Conservation (phyloP, 2,888 invertebrate genomes). For the Alcis repandata region DNA sequence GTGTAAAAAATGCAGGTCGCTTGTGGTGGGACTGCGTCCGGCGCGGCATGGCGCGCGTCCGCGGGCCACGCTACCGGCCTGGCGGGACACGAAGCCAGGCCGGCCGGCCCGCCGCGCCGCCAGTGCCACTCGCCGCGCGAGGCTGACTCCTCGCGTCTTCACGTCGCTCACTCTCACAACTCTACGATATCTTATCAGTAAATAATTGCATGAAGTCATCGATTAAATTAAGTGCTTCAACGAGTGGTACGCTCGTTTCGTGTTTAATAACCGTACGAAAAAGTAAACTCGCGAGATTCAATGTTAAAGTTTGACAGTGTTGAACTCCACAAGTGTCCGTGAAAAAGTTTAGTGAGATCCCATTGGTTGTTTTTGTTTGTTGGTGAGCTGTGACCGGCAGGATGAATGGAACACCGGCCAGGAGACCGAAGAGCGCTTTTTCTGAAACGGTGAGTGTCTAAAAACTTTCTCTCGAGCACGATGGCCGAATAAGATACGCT, state of each 20-base stretch:
- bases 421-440: slow-evolving; percentile 82
- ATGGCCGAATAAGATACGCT: slow-evolving; percentile 46
- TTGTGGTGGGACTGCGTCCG: slow-evolving; percentile 6
- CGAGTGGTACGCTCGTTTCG: slow-evolving; percentile 42
- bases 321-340: slow-evolving; percentile 79
- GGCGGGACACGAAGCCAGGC: slow-evolving; percentile 22
- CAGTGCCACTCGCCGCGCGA: slow-evolving; percentile 73
- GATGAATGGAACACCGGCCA: slow-evolving; percentile 83
- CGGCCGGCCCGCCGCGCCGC: slow-evolving; percentile 45
- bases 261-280: slow-evolving; percentile 50
- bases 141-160: slow-evolving; percentile 65
- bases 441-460: slow-evolving; percentile 76
- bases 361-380: slow-evolving; percentile 73
- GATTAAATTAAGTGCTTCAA: slow-evolving; percentile 72
- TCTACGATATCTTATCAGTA: slow-evolving; percentile 81
- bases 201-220: slow-evolving; percentile 84
- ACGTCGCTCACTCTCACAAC: slow-evolving; percentile 51
- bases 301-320: slow-evolving; percentile 50
- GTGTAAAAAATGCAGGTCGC: slow-evolving; percentile 75
- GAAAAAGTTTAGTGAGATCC: slow-evolving; percentile 77
- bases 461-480: slow-evolving; percentile 46
- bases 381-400: slow-evolving; percentile 63
- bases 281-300: slow-evolving; percentile 29
- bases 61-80: slow-evolving; percentile 2
- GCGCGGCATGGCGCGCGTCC: slow-evolving; percentile 22